Evolutionary conservation across 2,113 vertebrate genomes (phyloP), one percentile per base, ranked within the genome.

Genomic region (Phylloscopus trochilus): DNA sequence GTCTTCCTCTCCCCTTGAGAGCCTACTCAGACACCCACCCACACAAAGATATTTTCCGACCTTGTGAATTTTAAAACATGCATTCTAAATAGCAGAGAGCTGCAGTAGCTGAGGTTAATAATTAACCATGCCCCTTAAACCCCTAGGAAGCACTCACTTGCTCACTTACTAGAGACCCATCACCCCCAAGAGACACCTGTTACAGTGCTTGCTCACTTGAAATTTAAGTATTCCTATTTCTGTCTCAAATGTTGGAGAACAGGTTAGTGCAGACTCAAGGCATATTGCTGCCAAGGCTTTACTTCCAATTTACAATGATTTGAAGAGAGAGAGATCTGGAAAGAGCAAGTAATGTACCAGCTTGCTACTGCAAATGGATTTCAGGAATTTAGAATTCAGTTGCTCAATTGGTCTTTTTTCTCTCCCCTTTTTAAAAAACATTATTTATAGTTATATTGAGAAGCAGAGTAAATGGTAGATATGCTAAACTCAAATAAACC

Each of bases 201-300:
- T 94, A 59, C 75, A 30, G 21, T 63, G 64, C 83, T 93, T 69
- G 58, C 78, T 89, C 76, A 74, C 83, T 90, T 90, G 56, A 92
- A 86, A 68, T 88, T 72, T 88, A 75, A 95, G 85, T 94, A 69
- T 75, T 96, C 85, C 76, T 94, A 93, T 94, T 96, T 96, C 79
- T 93, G 68, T 63, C 68, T 74, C 47, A 82, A 47, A 70, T 56
- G 39, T 41, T 92, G 56, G 84, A 88, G 75, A 85, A 77, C 19
- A 87, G 43, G 72, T 83, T 90, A 91, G 75, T 89, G 87, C 87
- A 93, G 85, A 92, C 78, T 95, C 47, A 74, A 66, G 87, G 55
- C 24, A 1, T 94, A 67, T 74, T 83, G 64, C 52, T 94, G 86
- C 93, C 79, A 93, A 88, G 41, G 35, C 8, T 94, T 94, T 94